Evolutionary conservation across 1,140 invertebrate genomes (phyloP), one percentile per base, ranked within the genome.

Genomic region (Macrosteles quadrilineatus): DNA sequence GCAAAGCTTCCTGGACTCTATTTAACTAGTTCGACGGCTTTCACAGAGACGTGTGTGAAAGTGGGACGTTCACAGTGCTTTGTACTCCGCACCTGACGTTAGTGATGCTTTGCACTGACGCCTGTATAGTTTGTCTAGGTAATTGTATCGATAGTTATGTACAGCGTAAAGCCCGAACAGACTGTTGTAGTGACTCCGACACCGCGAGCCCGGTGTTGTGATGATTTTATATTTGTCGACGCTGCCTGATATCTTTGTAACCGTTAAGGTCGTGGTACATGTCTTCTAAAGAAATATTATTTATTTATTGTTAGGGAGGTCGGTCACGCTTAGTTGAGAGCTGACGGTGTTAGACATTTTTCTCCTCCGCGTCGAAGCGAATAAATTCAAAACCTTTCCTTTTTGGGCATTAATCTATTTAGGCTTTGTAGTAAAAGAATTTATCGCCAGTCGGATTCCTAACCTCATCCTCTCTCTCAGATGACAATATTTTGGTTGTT

Each of bases 341-440:
- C 27, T 59, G 25, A 21, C 23, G 27, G 55, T 59, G 3, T 59
- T 59, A 59, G 55, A 59, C 55, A 50, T 50, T 50, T 59, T 59
- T 59, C 12, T 59, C 23, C 4, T 59, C 55, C 55, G 27, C 55
- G 55, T 31, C 59, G 32, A 21, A 67, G 70, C 70, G 31, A 43
- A 62, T 69, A 72, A 72, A 72, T 72, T 72, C 71, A 67, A 67
- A 69, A 6, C 50, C 67, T 68, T 68, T 57, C 64, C 43, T 71
- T 57, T 66, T 72, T 67, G 67, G 71, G 71, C 67, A 69, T 69
- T 69, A 69, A 67, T 57, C 69, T 66, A 63, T 69, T 72, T 67
- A 69, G 57, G 63, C 27, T 66, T 53, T 68, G 45, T 53, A 72
- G 62, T 66, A 62, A 66, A 67, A 45, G 71, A 72, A 72, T 72